A percentile compares a stretch with the other conserved stretches of the same genome.
These are phyloP conservation scores for Forbesichthys agassizii DNA, from an alignment of 2,113 vertebrate species.

Conservation along the genomic window DNA sequence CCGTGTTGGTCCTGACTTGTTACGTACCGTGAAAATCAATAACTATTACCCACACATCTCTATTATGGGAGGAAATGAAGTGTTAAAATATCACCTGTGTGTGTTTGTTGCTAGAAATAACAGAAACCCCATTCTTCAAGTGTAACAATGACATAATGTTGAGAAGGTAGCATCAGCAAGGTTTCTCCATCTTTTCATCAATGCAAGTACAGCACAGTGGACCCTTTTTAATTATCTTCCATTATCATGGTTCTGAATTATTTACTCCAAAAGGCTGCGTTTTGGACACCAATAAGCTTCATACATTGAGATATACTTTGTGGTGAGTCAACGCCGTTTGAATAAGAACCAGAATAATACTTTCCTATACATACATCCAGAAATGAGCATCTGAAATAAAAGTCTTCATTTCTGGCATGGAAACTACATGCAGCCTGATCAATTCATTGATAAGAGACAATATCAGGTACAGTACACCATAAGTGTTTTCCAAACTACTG, in stretches of 20 bases:
- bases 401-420: too few species aligned
- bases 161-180: neutral
- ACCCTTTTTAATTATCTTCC: neutral
- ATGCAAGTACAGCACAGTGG: neutral
- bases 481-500: too few species aligned
- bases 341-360: constrained; percentile 15
- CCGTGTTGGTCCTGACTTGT: neutral
- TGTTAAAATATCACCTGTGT: too few species aligned
- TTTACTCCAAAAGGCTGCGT: neutral
- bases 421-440: too few species aligned
- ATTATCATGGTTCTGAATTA: neutral
- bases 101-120: neutral
- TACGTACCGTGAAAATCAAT: neutral
- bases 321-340: constrained; percentile 20
- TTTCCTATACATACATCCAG: neutral
- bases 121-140: neutral
- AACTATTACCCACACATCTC: neutral
- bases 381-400: too few species aligned
- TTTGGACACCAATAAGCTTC: neutral
- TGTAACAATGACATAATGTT: neutral
- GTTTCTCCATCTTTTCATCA: neutral
- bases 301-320: constrained; percentile 4
- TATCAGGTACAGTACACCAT: too few species aligned
- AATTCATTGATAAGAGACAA: too few species aligned
- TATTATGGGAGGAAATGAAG: too few species aligned